phyloP scores from a whole-genome alignment of 2,888 invertebrate genomes.

The Meiosimyza decipiens region DNA sequence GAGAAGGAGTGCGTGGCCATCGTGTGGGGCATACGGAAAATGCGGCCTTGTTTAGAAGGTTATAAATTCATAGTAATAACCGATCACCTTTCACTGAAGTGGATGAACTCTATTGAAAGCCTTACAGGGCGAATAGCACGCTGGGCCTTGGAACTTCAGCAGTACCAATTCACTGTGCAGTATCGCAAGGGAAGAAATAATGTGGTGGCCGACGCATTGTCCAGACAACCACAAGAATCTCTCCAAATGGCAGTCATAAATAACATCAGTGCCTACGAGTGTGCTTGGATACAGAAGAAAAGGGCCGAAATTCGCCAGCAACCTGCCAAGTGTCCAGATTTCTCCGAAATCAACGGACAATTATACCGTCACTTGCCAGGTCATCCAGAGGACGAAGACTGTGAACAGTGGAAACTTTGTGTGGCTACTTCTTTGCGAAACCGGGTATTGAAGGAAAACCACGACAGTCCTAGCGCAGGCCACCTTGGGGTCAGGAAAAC shows the following conservation, averaged over 20 bases:
- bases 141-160: slow-evolving; percentile 35
- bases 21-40: slow-evolving; percentile 25
- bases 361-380: background rate
- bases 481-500: too few species aligned
- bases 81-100: slow-evolving; percentile 20
- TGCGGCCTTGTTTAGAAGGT: background rate
- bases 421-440: too few species aligned
- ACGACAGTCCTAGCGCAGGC: too few species aligned
- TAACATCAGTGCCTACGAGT: too few species aligned
- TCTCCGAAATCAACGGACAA: background rate
- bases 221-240: too few species aligned
- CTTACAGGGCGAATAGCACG: slow-evolving; percentile 30
- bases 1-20: slow-evolving; percentile 27
- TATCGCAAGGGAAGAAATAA: slow-evolving; percentile 27
- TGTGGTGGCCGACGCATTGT: too few species aligned
- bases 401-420: too few species aligned
- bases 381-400: too few species aligned
- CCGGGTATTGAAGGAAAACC: too few species aligned
- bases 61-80: background rate
- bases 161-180: slow-evolving; percentile 2
- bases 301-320: too few species aligned
- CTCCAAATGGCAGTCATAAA: too few species aligned
- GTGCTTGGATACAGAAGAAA: too few species aligned
- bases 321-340: slow-evolving; percentile 2
- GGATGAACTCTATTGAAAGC: slow-evolving; percentile 28